Evolutionary conservation across 2,113 vertebrate genomes (phyloP), one percentile per base, ranked within the genome.

Genomic region (Osmerus mordax): DNA sequence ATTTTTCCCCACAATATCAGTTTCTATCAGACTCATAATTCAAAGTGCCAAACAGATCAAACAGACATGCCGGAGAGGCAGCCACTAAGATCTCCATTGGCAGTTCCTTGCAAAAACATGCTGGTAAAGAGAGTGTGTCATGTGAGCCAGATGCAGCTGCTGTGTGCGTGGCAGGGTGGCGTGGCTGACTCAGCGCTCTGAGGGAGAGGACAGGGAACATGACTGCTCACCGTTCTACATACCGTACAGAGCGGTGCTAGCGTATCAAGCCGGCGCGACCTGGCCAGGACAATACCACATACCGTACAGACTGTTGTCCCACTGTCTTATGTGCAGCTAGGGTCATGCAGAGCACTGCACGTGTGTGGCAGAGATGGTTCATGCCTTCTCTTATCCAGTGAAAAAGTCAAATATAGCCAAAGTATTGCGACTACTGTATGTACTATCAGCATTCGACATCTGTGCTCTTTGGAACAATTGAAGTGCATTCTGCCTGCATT

Each of bases 31-130:
- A 23, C 51, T 72, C 72, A 78, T 83, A 82, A 81, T 61, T 83
- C 81, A 78, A 59, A 67, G 79, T 61, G 65, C 65, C 69, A 74
- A 86, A 88, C 78, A 81, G 70, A 86, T 83, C 77, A 84, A 80
- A 83, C 75, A 25, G 74, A 62, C 78, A 62, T 74, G 29, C 55
- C 29, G 13, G 61, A 29, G 51, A 56, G 18, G 67, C 66, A 54
- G 71, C 75, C 74, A 76, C 67, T 18, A 51, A 82, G 74, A 64
- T 79, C 76, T 85, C 75, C 56, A 69, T 15, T 80, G 81, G 76
- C 77, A 78, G 69, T 21, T 69, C 72, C 28, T 78, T 78, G 67
- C 53, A 78, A 58, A 65, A 59, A 77, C 81, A 84, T 77, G 79
- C 83, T 77, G 76, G 75, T 87, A 86, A 85, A 71, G 72, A 75